Evolutionary conservation across 2,888 invertebrate genomes (phyloP).

Genomic region (Brenthis daphne): DNA sequence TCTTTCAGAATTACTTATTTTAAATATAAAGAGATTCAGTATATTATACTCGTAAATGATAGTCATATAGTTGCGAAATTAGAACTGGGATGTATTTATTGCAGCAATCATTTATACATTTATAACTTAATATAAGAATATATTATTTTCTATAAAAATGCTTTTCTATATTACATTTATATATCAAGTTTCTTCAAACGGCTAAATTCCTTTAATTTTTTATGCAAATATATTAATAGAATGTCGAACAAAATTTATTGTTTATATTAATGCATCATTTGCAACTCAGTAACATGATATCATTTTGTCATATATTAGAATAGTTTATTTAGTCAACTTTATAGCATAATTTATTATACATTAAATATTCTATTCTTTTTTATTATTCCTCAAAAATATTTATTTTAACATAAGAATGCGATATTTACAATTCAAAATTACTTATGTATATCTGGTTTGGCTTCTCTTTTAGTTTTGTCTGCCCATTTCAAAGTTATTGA

Average conservation of each 20-base stretch:
- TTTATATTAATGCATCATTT: constrained; percentile 10
- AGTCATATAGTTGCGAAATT: neutral
- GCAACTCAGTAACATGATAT: constrained; percentile 13
- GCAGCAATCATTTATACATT: constrained; percentile 9
- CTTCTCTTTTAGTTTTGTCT: too few species aligned
- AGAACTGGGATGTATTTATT: constrained; percentile 12
- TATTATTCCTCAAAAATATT: too few species aligned
- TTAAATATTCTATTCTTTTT: too few species aligned
- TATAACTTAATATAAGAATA: constrained; percentile 14
- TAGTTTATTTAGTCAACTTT: too few species aligned
- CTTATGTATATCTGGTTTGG: too few species aligned
- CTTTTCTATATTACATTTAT: constrained; percentile 5
- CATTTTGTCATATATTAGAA: neutral
- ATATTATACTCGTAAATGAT: neutral
- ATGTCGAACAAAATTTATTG: constrained; percentile 9
- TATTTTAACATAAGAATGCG: too few species aligned
- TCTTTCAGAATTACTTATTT: too few species aligned
- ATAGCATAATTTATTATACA: too few species aligned
- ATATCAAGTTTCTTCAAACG: constrained; percentile 9
- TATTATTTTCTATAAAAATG: constrained; percentile 2
- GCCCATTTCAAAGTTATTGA: too few species aligned
- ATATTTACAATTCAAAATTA: too few species aligned
- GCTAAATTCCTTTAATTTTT: constrained; percentile 4
- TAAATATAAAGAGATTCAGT: too few species aligned
- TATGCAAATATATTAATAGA: constrained; percentile 14